Evolutionary conservation across 2,113 vertebrate genomes (phyloP).

Genomic region (Asarcornis scutulata): DNA sequence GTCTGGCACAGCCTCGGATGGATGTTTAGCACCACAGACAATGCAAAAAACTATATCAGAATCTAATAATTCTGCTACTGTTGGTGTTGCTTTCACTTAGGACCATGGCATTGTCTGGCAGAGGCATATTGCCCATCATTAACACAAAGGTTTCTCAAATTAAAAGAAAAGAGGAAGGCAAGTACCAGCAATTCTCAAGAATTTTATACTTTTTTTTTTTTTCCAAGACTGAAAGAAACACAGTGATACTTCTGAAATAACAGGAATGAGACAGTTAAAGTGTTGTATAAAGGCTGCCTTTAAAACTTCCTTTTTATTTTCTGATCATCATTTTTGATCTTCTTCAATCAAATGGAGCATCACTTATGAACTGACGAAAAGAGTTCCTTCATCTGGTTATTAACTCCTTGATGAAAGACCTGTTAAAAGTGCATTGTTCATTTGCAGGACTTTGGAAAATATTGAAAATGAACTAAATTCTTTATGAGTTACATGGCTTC

Average conservation of each 20-base stretch:
- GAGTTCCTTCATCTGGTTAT: constrained; percentile 58
- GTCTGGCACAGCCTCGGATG: not conserved
- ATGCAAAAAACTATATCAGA: not conserved
- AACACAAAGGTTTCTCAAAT: not conserved
- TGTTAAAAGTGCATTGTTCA: constrained; percentile 45
- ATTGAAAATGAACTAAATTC: constrained; percentile 41
- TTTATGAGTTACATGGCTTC: constrained; percentile 16
- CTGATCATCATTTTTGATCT: constrained; percentile 62
- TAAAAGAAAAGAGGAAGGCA: constrained; percentile 1
- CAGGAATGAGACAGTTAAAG: constrained; percentile 42
- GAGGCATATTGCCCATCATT: not conserved
- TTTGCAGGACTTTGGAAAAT: constrained; percentile 34
- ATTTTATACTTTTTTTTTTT: not conserved
- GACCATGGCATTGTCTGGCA: not conserved
- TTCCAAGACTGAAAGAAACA: not conserved
- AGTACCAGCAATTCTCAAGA: not conserved
- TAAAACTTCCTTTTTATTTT: constrained; percentile 44
- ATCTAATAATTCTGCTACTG: fast-evolving
- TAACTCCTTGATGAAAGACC: constrained; percentile 65
- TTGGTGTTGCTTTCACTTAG: not conserved
- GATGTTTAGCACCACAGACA: not conserved
- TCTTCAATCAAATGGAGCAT: constrained; percentile 53
- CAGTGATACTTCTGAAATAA: constrained; percentile 12
- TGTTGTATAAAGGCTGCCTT: constrained; percentile 36
- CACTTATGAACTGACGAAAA: constrained; percentile 48